Conservation (phyloP, 1,140 invertebrate genomes). For the Charaxes varanes region DNA sequence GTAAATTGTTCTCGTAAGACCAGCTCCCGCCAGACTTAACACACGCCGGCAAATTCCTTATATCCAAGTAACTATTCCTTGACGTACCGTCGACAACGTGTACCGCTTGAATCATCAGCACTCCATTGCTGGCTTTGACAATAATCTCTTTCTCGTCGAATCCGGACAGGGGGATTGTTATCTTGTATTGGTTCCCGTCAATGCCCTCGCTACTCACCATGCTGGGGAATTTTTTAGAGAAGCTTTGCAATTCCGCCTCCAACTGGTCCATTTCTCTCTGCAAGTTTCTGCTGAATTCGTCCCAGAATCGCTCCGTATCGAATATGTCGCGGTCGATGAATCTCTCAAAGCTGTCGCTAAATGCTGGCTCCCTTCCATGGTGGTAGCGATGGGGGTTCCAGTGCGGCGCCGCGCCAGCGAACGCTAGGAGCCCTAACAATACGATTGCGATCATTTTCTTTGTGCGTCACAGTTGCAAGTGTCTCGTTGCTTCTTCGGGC, state of each 20-base stretch:
- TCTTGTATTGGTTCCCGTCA: constrained; percentile 26
- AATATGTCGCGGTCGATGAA: constrained; percentile 17
- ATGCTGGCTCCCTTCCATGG: neutral
- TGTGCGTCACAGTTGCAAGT: constrained; percentile 2
- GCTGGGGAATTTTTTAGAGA: constrained; percentile 16
- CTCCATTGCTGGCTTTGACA: constrained; percentile 23
- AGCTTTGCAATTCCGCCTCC: constrained; percentile 13
- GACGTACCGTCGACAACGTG: constrained; percentile 1
- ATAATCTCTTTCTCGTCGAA: constrained; percentile 26
- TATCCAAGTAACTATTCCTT: constrained; percentile 6
- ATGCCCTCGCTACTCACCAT: constrained; percentile 23
- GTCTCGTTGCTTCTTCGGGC: neutral
- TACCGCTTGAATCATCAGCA: constrained; percentile 23
- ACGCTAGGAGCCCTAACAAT: constrained; percentile 15
- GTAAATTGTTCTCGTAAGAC: constrained; percentile 9
- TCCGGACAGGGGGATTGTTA: constrained; percentile 17
- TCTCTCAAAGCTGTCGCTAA: constrained; percentile 2
- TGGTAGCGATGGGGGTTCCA: constrained; percentile 4
- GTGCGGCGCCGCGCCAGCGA: constrained; percentile 17
- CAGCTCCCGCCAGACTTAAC: constrained; percentile 6
- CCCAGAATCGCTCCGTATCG: constrained; percentile 24
- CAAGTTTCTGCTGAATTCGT: constrained; percentile 9
- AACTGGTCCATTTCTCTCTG: constrained; percentile 15
- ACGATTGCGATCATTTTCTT: constrained; percentile 15
- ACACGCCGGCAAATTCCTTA: constrained; percentile 8